A percentile compares a stretch with the other conserved stretches of the same genome.
Evolutionary conservation across 2,888 invertebrate species (phyloP).

Genomic region (Drosophila nr. fundita): DNA sequence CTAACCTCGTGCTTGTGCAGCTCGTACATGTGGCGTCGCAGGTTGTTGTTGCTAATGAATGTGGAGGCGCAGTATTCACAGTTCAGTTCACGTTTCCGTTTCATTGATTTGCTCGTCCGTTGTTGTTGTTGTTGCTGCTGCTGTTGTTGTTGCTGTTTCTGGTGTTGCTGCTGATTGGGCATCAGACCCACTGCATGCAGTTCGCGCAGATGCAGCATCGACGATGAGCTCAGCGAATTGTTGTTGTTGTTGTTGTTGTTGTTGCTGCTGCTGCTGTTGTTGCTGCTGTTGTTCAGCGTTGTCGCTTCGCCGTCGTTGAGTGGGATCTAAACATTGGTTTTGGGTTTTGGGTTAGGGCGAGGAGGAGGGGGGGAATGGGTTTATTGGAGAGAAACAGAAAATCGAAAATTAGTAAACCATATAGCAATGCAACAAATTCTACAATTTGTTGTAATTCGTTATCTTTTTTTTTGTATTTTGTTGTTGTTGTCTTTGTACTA

Average conservation of each 20-base stretch:
- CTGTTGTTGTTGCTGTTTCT: constrained; percentile 56
- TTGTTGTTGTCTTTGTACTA: constrained; percentile 15
- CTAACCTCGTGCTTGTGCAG: constrained; percentile 84
- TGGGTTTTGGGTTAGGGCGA: neutral
- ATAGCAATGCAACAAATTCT: constrained; percentile 3
- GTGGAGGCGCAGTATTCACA: constrained; percentile 85
- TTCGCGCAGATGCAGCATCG: constrained; percentile 80
- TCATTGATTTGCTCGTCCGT: constrained; percentile 70
- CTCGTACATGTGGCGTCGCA: constrained; percentile 84
- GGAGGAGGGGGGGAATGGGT: neutral
- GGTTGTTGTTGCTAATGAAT: constrained; percentile 85
- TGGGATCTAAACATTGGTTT: constrained; percentile 47
- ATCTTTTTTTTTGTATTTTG: neutral
- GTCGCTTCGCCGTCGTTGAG: constrained; percentile 73
- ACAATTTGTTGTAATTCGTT: constrained; percentile 1
- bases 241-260: constrained; percentile 69
- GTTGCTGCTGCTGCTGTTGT: constrained; percentile 63
- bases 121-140: constrained; percentile 54
- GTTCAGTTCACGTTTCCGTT: constrained; percentile 83
- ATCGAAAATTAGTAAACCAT: constrained; percentile 41
- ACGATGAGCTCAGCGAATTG: constrained; percentile 67
- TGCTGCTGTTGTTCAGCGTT: constrained; percentile 68
- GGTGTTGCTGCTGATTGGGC: constrained; percentile 78
- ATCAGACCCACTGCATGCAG: constrained; percentile 83
- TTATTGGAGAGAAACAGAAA: constrained; percentile 17